Conservation (phyloP, 2,113 vertebrate species). For the Vombatus ursinus region DNA sequence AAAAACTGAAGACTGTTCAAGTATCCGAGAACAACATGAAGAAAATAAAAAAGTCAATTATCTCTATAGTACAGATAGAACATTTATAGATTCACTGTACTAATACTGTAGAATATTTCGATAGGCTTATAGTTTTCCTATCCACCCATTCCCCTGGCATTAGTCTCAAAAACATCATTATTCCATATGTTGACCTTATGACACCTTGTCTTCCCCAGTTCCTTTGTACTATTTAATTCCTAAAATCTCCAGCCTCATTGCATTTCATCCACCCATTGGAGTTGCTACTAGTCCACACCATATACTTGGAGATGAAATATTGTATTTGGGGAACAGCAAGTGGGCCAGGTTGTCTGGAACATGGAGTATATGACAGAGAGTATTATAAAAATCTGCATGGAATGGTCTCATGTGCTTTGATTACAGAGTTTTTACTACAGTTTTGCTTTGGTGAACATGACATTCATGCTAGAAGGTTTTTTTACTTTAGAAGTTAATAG, state of each 20-base stretch:
- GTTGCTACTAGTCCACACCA: not conserved
- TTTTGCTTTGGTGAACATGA: not conserved
- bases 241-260: too few species aligned
- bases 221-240: too few species aligned
- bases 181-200: not conserved
- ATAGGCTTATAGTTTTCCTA: not conserved
- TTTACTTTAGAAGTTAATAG: not conserved
- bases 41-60: conserved; percentile 26
- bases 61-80: not conserved
- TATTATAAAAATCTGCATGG: not conserved
- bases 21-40: conserved; percentile 29
- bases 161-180: not conserved
- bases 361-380: not conserved
- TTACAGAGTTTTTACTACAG: not conserved
- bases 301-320: not conserved
- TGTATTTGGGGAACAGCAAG: not conserved
- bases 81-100: not conserved
- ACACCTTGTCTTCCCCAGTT: not conserved
- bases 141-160: not conserved
- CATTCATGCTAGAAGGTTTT: not conserved
- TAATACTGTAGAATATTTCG: not conserved
- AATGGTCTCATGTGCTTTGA: not conserved
- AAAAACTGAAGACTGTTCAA: conserved; percentile 30
- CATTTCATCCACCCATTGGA: too few species aligned
- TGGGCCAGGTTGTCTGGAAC: not conserved